These are phyloP conservation scores for Nyctibius bracteatus DNA, from an alignment of 2,113 vertebrate genomes.

Conservation along the genomic window DNA sequence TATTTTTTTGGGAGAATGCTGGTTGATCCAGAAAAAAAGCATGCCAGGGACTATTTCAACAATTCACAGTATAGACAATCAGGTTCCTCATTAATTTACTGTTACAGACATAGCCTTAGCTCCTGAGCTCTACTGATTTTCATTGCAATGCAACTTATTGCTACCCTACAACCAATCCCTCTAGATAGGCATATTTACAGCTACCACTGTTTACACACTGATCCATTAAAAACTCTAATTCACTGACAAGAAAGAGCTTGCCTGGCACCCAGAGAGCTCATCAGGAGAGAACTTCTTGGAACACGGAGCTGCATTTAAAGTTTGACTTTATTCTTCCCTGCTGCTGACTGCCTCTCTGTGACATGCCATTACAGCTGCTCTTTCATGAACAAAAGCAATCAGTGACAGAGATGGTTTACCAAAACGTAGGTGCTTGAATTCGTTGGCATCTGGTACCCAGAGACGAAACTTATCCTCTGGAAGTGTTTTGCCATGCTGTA, in stretches of 20 bases:
- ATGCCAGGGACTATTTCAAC: background rate
- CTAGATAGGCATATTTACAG: background rate
- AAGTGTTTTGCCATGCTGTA: background rate
- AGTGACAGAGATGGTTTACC: background rate
- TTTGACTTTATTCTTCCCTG: background rate
- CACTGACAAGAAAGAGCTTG: background rate
- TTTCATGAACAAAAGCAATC: background rate
- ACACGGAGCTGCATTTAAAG: background rate
- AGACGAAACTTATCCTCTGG: background rate
- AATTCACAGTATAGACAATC: background rate
- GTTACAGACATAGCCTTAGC: background rate
- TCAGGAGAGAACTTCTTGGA: background rate
- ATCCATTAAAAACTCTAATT: background rate
- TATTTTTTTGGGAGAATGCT: background rate
- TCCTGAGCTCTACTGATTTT: background rate
- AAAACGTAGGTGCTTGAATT: background rate
- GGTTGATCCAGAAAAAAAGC: background rate
- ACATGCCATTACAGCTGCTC: background rate
- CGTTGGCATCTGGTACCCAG: background rate
- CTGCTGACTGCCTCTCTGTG: background rate
- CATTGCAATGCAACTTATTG: background rate
- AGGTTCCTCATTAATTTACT: background rate
- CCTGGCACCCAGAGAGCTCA: background rate
- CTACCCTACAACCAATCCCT: background rate
- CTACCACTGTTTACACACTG: background rate